Evolutionary conservation across 2,888 invertebrate genomes (phyloP).

Genomic region (Teinopalpus imperialis): DNA sequence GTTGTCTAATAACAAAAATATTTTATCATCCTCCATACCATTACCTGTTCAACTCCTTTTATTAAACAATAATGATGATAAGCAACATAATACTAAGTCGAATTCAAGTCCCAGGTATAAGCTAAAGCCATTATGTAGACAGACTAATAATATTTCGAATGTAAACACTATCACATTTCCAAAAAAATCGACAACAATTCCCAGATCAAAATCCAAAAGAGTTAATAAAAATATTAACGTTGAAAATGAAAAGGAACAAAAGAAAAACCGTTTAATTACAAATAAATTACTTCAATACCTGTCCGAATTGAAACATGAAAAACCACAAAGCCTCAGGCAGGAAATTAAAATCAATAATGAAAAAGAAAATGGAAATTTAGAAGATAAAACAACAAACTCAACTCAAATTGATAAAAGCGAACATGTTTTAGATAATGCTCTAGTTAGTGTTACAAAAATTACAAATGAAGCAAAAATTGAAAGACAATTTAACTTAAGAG

Average conservation of each 20-base stretch:
- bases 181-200: neutral
- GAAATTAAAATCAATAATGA: conserved; percentile 6
- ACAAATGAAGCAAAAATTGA: neutral
- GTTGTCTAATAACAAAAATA: conserved; percentile 2
- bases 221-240: neutral
- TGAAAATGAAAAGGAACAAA: no score
- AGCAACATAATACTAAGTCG: neutral
- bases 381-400: neutral
- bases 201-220: neutral
- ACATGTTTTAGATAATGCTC: neutral
- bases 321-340: neutral
- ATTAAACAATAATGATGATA: neutral
- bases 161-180: neutral
- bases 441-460: neutral
- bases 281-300: neutral
- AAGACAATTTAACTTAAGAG: neutral
- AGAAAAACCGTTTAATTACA: neutral
- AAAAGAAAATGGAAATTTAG: neutral
- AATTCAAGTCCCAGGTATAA: neutral
- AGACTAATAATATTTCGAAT: neutral
- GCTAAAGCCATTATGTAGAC: neutral
- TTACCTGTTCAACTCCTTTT: conserved; percentile 1
- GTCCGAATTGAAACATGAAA: neutral
- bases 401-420: no score
- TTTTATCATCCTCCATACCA: conserved; percentile 1